Evolutionary conservation across 2,797 vertebrate species (phyloP).

Genomic region (Philypnodon macrostomus): DNA sequence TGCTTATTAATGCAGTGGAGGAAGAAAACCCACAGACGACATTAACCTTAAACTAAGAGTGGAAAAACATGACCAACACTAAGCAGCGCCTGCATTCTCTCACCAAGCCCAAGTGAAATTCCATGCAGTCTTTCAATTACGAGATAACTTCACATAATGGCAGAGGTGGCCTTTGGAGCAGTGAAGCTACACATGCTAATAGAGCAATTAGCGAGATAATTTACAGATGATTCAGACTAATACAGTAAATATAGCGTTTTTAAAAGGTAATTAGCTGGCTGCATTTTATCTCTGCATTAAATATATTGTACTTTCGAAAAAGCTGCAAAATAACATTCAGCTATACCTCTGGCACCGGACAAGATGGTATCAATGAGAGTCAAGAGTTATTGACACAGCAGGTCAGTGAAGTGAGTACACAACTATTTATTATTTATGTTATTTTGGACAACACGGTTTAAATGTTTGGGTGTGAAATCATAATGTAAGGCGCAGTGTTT

Average conservation of each 20-base stretch:
- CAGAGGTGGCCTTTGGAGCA: slow-evolving; percentile 53
- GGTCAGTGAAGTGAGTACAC: no score
- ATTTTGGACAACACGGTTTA: no score
- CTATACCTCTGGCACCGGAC: no score
- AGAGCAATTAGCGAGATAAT: slow-evolving; percentile 67
- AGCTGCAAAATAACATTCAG: neutral
- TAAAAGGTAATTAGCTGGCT: slow-evolving; percentile 59
- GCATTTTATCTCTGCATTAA: slow-evolving; percentile 4
- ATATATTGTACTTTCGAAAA: slow-evolving; percentile 19
- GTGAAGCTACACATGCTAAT: slow-evolving; percentile 62
- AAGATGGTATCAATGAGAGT: no score
- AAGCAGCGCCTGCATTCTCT: no score
- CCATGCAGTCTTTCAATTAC: slow-evolving; percentile 56
- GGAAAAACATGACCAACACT: slow-evolving; percentile 27
- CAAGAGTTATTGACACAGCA: no score
- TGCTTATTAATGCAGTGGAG: slow-evolving; percentile 49
- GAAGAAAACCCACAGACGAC: slow-evolving; percentile 51
- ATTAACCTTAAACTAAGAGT: slow-evolving; percentile 59
- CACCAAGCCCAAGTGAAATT: slow-evolving; percentile 51
- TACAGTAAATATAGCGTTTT: slow-evolving; percentile 67
- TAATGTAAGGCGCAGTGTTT: no score
- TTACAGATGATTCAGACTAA: slow-evolving; percentile 69
- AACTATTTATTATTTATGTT: no score
- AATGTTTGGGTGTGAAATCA: no score
- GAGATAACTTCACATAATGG: slow-evolving; percentile 65